Conservation (phyloP, 1,140 invertebrate genomes). For the Teleogryllus occipitalis region DNA sequence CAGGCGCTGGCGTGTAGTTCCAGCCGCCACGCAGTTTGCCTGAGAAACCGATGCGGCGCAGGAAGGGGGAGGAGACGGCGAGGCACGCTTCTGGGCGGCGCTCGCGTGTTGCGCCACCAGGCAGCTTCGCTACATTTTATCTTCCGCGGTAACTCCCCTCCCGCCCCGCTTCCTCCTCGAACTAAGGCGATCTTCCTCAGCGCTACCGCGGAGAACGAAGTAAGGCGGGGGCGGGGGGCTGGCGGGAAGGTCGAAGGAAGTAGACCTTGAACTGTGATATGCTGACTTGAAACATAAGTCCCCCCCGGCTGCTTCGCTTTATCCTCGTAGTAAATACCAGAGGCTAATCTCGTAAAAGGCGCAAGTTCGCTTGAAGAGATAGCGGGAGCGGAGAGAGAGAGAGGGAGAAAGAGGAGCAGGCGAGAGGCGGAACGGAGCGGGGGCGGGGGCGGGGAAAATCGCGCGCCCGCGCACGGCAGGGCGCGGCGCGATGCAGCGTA, state of each 20-base stretch:
- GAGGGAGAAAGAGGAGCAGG: too few species aligned
- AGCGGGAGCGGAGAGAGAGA: background rate
- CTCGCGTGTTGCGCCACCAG: background rate
- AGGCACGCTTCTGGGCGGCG: background rate
- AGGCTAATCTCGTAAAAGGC: background rate
- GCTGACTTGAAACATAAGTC: slow-evolving; percentile 4
- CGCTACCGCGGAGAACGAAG: too few species aligned
- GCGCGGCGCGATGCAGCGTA: too few species aligned
- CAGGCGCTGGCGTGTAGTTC: background rate
- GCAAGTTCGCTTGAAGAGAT: background rate
- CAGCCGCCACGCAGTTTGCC: background rate
- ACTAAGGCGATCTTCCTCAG: background rate
- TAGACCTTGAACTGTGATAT: slow-evolving; percentile 4
- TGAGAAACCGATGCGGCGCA: too few species aligned
- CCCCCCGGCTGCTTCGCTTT: background rate
- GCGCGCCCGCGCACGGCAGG: too few species aligned
- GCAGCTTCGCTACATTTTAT: background rate
- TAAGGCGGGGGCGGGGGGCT: too few species aligned
- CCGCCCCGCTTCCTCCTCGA: background rate
- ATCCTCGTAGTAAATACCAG: slow-evolving; percentile 4
- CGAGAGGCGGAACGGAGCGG: too few species aligned
- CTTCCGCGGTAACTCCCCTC: background rate
- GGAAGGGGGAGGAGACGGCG: too few species aligned
- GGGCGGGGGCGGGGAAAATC: background rate
- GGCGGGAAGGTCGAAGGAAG: background rate